These are phyloP conservation scores for Limosa lapponica DNA, from an alignment of 2,797 vertebrate genomes.

Conservation along the genomic window DNA sequence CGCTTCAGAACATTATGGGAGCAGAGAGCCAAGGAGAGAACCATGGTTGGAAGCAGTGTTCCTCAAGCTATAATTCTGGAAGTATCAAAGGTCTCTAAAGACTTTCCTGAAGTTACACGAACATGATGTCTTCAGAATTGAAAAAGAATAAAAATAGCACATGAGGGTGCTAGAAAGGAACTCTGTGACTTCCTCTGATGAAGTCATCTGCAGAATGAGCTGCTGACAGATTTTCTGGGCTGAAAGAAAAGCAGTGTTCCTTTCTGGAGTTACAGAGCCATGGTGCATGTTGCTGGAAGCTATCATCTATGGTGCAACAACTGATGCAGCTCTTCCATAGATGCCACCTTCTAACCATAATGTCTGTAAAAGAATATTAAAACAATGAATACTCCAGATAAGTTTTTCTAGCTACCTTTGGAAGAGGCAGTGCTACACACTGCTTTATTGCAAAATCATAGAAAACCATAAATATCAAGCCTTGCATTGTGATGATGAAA, in stretches of 20 bases:
- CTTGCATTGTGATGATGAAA: background rate
- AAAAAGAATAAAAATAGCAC: background rate
- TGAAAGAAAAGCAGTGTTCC: background rate
- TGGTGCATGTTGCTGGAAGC: background rate
- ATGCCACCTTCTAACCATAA: background rate
- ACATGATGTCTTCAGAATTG: background rate
- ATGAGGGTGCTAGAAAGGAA: background rate
- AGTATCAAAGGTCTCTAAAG: background rate
- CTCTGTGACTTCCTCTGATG: background rate
- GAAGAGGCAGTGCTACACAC: background rate
- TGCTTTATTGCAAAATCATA: background rate
- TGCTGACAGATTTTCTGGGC: background rate
- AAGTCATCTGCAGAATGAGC: background rate
- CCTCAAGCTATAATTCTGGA: background rate
- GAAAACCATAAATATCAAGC: background rate
- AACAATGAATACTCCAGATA: background rate
- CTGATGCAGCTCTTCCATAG: background rate
- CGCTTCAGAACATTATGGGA: background rate
- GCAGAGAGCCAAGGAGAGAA: background rate
- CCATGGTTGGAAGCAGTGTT: background rate
- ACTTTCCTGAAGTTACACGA: background rate
- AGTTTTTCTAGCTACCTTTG: background rate
- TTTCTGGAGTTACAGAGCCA: background rate
- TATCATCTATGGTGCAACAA: background rate
- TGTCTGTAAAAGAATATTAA: background rate